Conservation (phyloP, 2,888 invertebrate species). For the Callosobruchus maculatus region DNA sequence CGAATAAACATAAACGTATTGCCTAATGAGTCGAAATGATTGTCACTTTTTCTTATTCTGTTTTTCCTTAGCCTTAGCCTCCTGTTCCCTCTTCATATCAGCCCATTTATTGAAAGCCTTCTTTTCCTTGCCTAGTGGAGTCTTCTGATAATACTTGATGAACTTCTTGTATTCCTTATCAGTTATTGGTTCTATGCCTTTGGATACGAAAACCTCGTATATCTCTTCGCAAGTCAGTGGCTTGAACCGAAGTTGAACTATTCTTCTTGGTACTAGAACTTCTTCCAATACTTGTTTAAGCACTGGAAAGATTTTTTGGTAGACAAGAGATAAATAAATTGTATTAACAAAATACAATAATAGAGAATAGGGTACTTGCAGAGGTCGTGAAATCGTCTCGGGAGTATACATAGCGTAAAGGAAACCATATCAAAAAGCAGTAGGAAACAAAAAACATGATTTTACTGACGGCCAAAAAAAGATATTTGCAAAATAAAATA, state of each 20-base stretch:
- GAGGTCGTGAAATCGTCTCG: too few species aligned
- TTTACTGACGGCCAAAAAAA: too few species aligned
- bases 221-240: conserved; percentile 56
- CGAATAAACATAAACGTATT: neutral
- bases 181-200: conserved; percentile 40
- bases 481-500: too few species aligned
- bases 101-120: conserved; percentile 39
- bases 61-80: conserved; percentile 36
- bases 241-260: conserved; percentile 52
- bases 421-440: too few species aligned
- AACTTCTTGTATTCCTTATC: conserved; percentile 52
- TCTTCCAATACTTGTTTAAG: conserved; percentile 50
- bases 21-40: neutral
- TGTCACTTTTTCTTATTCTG: conserved; percentile 10
- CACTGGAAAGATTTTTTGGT: conserved; percentile 19
- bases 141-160: conserved; percentile 51
- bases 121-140: conserved; percentile 40
- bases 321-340: too few species aligned
- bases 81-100: conserved; percentile 28
- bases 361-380: too few species aligned
- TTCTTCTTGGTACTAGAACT: conserved; percentile 51
- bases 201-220: conserved; percentile 46
- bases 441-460: too few species aligned
- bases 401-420: too few species aligned
- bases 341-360: too few species aligned